These are phyloP conservation scores for Tenualosa ilisha DNA, from an alignment of 2,797 vertebrate genomes.

Conservation along the genomic window DNA sequence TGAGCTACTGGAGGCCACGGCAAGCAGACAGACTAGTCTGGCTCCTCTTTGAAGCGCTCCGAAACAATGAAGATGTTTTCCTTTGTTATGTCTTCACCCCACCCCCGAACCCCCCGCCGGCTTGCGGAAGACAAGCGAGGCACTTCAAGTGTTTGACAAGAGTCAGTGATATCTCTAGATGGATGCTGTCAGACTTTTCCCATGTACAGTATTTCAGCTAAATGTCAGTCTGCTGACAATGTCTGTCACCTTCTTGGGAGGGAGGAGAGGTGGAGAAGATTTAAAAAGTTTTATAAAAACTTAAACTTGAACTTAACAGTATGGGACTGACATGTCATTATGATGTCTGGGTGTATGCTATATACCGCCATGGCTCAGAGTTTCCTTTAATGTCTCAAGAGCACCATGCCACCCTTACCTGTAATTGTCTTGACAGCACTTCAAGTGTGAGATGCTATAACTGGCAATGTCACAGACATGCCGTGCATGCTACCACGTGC, in stretches of 20 bases:
- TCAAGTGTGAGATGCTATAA: neutral
- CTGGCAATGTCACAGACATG: neutral
- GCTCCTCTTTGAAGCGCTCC: neutral
- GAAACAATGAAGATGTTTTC: neutral
- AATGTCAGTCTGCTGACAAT: neutral
- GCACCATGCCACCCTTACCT: neutral
- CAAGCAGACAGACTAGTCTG: neutral
- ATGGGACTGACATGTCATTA: neutral
- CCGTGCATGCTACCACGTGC: neutral
- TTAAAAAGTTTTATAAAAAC: constrained; percentile 9
- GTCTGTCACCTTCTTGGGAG: neutral
- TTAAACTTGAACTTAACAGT: neutral
- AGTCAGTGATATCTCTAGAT: neutral
- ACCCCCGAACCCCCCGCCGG: too few relatives aligned
- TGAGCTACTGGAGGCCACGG: neutral
- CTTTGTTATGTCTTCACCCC: neutral
- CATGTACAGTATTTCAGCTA: neutral
- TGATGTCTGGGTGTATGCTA: neutral
- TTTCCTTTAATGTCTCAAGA: neutral
- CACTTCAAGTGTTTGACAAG: neutral
- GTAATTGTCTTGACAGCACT: neutral
- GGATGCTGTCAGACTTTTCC: neutral
- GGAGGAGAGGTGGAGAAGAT: neutral
- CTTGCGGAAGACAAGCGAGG: neutral
- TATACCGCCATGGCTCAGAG: neutral